These are phyloP conservation scores for Norana najaformis DNA, from an alignment of 2,888 invertebrate genomes.

Conservation along the genomic window DNA sequence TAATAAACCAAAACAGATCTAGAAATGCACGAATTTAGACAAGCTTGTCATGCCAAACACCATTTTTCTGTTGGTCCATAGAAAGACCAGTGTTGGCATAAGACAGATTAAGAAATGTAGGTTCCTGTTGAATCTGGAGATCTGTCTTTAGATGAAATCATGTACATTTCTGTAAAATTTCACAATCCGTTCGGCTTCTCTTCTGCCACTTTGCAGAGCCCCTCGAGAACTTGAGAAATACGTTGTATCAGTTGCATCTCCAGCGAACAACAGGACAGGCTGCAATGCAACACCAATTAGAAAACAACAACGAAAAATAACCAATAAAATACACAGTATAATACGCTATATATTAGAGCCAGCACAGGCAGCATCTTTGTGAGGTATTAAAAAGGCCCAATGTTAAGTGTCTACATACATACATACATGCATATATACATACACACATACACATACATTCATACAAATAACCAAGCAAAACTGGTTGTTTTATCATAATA, in stretches of 20 bases:
- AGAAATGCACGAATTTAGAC: background rate
- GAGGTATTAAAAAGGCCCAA: too few relatives aligned
- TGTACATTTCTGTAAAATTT: constrained; percentile 36
- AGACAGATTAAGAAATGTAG: too few relatives aligned
- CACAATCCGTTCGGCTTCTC: constrained; percentile 56
- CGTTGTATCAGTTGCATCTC: constrained; percentile 90
- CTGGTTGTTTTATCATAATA: background rate
- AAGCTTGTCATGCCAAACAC: background rate
- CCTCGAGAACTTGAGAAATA: constrained; percentile 95
- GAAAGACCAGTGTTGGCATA: background rate
- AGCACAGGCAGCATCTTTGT: too few relatives aligned
- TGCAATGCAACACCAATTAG: constrained; percentile 57
- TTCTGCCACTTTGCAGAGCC: constrained; percentile 79
- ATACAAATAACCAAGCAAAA: too few relatives aligned
- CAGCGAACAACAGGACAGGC: constrained; percentile 86
- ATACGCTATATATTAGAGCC: too few relatives aligned
- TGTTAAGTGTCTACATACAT: too few relatives aligned
- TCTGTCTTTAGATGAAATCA: background rate
- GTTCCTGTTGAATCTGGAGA: background rate
- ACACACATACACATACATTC: too few relatives aligned
- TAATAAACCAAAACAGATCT: background rate
- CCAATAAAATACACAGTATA: too few relatives aligned
- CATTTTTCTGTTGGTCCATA: background rate
- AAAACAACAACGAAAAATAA: too few relatives aligned
- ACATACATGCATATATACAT: too few relatives aligned